Evolutionary conservation across 37 sponge, comb jelly and placozoan species (phyloP).

Genomic region (Eunapius fragilis): DNA sequence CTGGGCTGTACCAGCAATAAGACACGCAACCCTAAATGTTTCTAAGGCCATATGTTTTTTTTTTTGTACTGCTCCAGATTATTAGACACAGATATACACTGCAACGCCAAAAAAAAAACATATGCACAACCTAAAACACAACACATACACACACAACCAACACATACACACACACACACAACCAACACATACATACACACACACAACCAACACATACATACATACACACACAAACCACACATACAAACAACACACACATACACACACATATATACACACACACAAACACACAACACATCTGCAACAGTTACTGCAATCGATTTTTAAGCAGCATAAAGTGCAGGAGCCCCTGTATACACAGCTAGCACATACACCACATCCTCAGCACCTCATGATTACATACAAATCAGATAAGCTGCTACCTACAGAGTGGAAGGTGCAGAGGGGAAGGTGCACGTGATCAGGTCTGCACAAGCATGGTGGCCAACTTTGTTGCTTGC

Average conservation of each 20-base stretch:
- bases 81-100: neutral
- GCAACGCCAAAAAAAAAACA: constrained; percentile 13
- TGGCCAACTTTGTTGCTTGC: too few species aligned
- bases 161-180: constrained; percentile 50
- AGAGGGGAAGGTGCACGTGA: neutral
- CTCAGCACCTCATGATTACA: neutral
- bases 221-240: constrained; percentile 20
- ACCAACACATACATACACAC: too few species aligned
- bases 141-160: constrained; percentile 49
- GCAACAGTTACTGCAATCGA: neutral
- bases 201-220: too few species aligned
- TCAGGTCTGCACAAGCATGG: too few species aligned
- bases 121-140: constrained; percentile 7
- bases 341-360: neutral
- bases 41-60: too few species aligned
- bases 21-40: too few species aligned
- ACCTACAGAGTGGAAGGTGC: neutral
- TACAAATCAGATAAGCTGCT: neutral
- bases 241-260: constrained; percentile 32
- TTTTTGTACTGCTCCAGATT: neutral
- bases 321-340: neutral
- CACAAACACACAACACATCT: constrained; percentile 5
- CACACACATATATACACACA: constrained; percentile 46
- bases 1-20: too few species aligned
- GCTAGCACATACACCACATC: neutral